Percentiles rank a stretch among this genome's conserved stretches.
phyloP scores from a whole-genome alignment of 2,113 vertebrate species.

The Hemiscyllium ocellatum region DNA sequence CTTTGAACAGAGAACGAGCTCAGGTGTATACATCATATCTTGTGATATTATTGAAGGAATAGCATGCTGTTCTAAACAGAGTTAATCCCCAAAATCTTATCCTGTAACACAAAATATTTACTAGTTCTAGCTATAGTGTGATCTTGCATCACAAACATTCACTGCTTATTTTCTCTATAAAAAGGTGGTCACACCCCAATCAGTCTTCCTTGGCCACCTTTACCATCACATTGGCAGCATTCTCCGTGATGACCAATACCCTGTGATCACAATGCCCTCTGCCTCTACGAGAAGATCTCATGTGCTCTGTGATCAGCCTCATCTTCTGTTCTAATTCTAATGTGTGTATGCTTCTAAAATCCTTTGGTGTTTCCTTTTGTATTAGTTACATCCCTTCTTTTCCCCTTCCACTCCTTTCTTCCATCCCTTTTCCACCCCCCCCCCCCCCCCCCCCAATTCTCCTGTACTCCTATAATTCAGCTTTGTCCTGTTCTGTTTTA shows the following conservation, averaged over 20 bases:
- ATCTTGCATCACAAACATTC: neutral
- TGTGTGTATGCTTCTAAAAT: neutral
- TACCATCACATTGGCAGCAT: neutral
- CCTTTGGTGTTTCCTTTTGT: neutral
- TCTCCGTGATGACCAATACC: neutral
- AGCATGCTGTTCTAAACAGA: neutral
- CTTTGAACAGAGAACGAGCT: neutral
- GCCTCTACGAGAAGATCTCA: neutral
- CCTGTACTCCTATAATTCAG: neutral
- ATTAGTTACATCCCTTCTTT: neutral
- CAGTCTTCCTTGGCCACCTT: neutral
- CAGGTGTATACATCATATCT: neutral
- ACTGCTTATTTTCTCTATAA: neutral
- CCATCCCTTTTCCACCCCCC: no score
- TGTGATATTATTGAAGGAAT: neutral
- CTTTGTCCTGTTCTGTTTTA: neutral
- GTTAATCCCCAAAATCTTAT: neutral
- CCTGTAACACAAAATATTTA: neutral
- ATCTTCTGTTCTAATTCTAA: neutral
- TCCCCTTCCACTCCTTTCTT: neutral
- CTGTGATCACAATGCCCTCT: neutral
- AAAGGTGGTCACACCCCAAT: neutral
- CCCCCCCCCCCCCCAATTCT: neutral
- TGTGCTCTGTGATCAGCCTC: neutral
- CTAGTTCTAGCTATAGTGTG: neutral